Evolutionary conservation across 2,797 vertebrate genomes (phyloP).

Genomic region (Phalloptychus januarius): DNA sequence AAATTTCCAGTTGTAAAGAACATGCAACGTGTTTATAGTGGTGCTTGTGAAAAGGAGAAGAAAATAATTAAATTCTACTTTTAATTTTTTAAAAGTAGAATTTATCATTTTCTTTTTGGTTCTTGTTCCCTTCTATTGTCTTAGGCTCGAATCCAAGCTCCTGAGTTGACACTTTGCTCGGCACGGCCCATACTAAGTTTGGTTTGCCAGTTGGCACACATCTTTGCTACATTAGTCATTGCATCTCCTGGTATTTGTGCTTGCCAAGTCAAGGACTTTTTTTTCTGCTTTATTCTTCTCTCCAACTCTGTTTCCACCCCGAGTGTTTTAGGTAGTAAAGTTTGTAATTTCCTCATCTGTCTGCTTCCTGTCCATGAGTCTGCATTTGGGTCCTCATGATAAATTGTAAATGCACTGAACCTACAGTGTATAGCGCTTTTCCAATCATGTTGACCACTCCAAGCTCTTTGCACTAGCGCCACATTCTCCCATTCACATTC

Average conservation of each 20-base stretch:
- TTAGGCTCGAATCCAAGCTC: background rate
- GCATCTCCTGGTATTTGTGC: background rate
- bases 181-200: background rate
- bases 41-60: background rate
- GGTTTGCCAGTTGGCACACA: background rate
- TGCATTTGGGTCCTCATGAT: background rate
- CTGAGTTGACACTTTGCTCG: background rate
- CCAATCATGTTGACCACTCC: too few species aligned
- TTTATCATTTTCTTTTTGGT: background rate
- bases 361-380: background rate
- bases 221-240: background rate
- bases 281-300: background rate
- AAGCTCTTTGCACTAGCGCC: too few species aligned
- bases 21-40: background rate
- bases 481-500: too few species aligned
- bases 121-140: background rate
- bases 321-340: background rate
- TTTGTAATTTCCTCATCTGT: background rate
- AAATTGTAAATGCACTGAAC: too few species aligned
- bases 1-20: too few species aligned
- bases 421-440: too few species aligned
- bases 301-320: background rate
- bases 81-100: background rate
- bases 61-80: too few species aligned
- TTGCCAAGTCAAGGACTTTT: background rate